These are phyloP conservation scores for Clepsis dumicolana DNA, from an alignment of 2,888 invertebrate species.

Conservation along the genomic window DNA sequence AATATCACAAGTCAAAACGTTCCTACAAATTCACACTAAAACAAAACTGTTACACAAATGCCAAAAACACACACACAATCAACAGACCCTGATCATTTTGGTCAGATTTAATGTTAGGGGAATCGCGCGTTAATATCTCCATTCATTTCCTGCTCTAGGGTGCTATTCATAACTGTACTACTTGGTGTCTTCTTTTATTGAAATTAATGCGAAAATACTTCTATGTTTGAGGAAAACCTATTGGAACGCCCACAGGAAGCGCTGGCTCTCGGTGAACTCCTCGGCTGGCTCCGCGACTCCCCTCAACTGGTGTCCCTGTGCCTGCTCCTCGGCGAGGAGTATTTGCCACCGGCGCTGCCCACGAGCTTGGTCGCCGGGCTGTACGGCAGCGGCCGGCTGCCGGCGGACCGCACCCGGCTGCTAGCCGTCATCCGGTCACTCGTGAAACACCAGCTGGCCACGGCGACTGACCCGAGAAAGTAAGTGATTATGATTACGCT, in stretches of 20 bases:
- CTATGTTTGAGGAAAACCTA: neutral
- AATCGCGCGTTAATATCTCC: too few species aligned
- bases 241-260: constrained; percentile 75
- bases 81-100: too few species aligned
- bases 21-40: too few species aligned
- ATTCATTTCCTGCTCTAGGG: too few species aligned
- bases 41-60: too few species aligned
- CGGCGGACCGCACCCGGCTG: constrained; percentile 68
- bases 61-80: too few species aligned
- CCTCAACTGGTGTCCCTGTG: constrained; percentile 79
- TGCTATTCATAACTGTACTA: too few species aligned
- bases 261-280: constrained; percentile 73
- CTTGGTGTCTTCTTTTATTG: too few species aligned
- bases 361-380: constrained; percentile 73
- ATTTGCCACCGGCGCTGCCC: constrained; percentile 72
- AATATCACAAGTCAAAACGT: too few species aligned
- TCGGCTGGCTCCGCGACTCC: constrained; percentile 80
- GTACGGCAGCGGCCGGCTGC: constrained; percentile 75
- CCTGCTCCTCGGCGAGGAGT: constrained; percentile 77
- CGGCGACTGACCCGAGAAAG: constrained; percentile 76
- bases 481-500: too few species aligned
- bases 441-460: constrained; percentile 77
- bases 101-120: too few species aligned
- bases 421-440: constrained; percentile 73
- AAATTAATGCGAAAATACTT: too few species aligned